Base-by-base conservation (phyloP, 2,888 invertebrate genomes). In the Oegoconia quadripuncta region DNA sequence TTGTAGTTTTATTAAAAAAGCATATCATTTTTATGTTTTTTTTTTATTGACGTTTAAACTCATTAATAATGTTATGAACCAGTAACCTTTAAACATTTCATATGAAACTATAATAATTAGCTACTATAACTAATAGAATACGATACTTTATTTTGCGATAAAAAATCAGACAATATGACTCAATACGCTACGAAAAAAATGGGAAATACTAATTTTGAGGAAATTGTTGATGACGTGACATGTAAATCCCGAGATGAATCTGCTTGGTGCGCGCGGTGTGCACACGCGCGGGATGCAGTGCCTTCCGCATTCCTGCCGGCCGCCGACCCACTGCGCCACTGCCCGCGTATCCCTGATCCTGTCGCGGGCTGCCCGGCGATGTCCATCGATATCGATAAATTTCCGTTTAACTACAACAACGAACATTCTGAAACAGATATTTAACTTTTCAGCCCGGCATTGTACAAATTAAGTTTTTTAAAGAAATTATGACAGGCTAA, bases 331-430 rank as follows among this genome's bases (percentile, higher is more conserved):
- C 69, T 86, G 84, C 64, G 80, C 86, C 61, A 87, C 64, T 87
- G 83, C 65, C 86, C 84, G 77, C 74, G 64, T 82, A 78, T 77
- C 78, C 82, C 80, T 84, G 81, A 82, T 86, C 84, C 84, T 84
- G 76, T 34, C 53, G 59, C 62, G 77, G 65, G 75, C 48, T 64
- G 79, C 30, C 49, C 55, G 32, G 20, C 37, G 34, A 37, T 30
- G 35, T 44, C 30, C 52, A 49, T 46, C 51, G 49, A 51, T 44
- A 49, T 59, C 58, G 61, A 64, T 58, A 42, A 3, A 3, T 5
- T 11, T 9, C 22, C 9, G 5, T 22, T 7, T n/a, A n/a, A n/a
- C n/a, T n/a, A n/a, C n/a, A n/a, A n/a, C n/a, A n/a, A n/a, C n/a
- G n/a, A n/a, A n/a, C n/a, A n/a, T n/a, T n/a, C n/a, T n/a, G n/a